Base-by-base conservation (phyloP, 2,888 invertebrate species). In the Pegoplata infirma region DNA sequence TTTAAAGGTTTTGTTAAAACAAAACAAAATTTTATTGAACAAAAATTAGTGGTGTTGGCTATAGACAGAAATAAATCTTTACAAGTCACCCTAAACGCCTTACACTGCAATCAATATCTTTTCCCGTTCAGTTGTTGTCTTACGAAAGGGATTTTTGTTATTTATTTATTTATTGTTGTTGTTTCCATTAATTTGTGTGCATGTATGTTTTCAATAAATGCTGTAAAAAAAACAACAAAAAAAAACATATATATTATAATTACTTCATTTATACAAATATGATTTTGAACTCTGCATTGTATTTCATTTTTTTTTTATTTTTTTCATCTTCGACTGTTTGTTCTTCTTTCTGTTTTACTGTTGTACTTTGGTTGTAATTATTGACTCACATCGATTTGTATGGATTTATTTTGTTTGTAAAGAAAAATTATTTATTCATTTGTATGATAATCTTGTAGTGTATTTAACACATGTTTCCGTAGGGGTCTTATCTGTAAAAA, bases 311-410 rank as follows among this genome's bases (percentile, higher is more conserved):
- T 40, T 14, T 5, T 3, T 56, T 67, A 32, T 56, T 19, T 32
- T 44, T 32, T 51, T 4, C 16, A 12, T 21, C 12, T 19, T 2
- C 5, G 21, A 1, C 12, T 3, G 10, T 47, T 17, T 49, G 21
- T 17, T 21, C 4, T 49, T 49, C 5, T 21, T 19, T 3, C 16
- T 23, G 51, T 51, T n/a, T n/a, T 25, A 6, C 21, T 51, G 44
- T 71, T 59, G 66, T 76, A 76, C 64, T 76, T 71, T 71, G 58
- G 36, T 71, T 58, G 71, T 71, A 61, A 73, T 77, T 68, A 77
- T 77, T 77, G 72, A 77, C 77, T 67, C 67, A 73, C 55, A 73
- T 63, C 77, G 73, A 77, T 77, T 77, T 61, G 47, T 77, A 16
- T 46, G 51, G 36, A 66, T 72, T 67, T 66, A 61, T 32, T 32